Evolutionary conservation across 2,797 vertebrate genomes (phyloP), one percentile per base, ranked within the genome.

Genomic region (Antennarius maculatus): DNA sequence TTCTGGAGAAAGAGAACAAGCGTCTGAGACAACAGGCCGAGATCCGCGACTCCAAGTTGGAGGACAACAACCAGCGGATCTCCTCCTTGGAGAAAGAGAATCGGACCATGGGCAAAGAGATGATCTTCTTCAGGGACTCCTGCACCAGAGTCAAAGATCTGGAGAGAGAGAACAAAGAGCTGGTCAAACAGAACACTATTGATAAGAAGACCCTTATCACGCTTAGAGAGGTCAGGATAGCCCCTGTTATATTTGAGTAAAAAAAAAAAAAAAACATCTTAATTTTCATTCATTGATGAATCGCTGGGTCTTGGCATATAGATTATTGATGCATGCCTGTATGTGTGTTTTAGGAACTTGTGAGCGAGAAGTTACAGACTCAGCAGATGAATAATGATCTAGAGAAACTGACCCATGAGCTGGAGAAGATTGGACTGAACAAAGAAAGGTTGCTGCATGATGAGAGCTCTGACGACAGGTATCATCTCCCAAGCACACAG

Each of bases 311-410:
- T 13, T 50, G 27, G 6, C 8, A 3, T 1, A 18, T 16, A 55
- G 4, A 34, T 28, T 49, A 3, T 16, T 12, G 15, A 2, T 54
- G 29, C 52, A 27, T 62, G 52, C 52, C 16, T 34, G 7, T 56
- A 45, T 64, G 12, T 73, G 10, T 81, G 61, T 82, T 83, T 71
- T 81, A 99, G 97, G 97, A 99, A 84, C 92, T 99, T 76, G 97
- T 98, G 60, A 98, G 91, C 86, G 97, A 99, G 89, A 99, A 99
- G 76, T 69, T 99, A 78, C 95, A 94, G 85, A 96, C 94, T 28
- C 97, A 98, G 73, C 97, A 99, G 92, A 97, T 95, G 88, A 98
- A 96, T 88, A 99, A 99, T 46, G 97, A 99, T 68, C 93, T 99
- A 7, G 97, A 99, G 82, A 99, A 98, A 81, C 92, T 99, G 82